Evolutionary conservation across 1,140 invertebrate genomes (phyloP), one percentile per base, ranked within the genome.

Genomic region (Tetramorium parvispinum): DNA sequence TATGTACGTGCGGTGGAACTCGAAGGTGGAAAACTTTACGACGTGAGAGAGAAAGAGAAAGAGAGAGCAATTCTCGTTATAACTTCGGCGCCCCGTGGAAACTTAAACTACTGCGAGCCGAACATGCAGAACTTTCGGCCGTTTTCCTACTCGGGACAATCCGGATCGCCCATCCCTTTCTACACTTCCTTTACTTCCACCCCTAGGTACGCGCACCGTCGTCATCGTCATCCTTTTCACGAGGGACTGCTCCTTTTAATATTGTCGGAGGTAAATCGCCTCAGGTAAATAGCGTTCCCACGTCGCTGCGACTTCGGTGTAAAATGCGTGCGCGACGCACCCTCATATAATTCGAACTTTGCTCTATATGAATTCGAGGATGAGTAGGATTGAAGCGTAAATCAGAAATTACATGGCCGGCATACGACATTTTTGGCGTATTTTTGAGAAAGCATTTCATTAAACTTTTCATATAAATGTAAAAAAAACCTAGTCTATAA

Each of bases 31-130:
- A 88, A 91, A 92, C 83, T 94, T 92, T 89, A 85, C 87, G 77
- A 75, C 43, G 7, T 8, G 40, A 88, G 27, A n/a, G 51, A 63
- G 87, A 46, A 11, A 46, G 46, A 10, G 46, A 46, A 13, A 88
- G 46, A n/a, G 51, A 63, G 87, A 93, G 90, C 91, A 93, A 93
- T 94, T 92, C 92, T 93, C 92, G 92, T 94, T 93, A 93, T 93
- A 94, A 93, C 89, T 93, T 92, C 61, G 89, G 55, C 13, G 53
- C 82, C 78, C 88, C 57, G 78, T 24, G 87, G 88, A 89, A 91
- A 89, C 90, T 92, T 92, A 91, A 92, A 92, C 89, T 91, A 89
- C 91, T 86, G 87, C 86, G 85, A 85, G 85, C 82, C 86, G 86
- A 91, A 90, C 89, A 91, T 86, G 88, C 87, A 88, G 66, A 92